These are phyloP conservation scores for Semicossyphus pulcher DNA, from an alignment of 2,113 vertebrate genomes.

Conservation along the genomic window DNA sequence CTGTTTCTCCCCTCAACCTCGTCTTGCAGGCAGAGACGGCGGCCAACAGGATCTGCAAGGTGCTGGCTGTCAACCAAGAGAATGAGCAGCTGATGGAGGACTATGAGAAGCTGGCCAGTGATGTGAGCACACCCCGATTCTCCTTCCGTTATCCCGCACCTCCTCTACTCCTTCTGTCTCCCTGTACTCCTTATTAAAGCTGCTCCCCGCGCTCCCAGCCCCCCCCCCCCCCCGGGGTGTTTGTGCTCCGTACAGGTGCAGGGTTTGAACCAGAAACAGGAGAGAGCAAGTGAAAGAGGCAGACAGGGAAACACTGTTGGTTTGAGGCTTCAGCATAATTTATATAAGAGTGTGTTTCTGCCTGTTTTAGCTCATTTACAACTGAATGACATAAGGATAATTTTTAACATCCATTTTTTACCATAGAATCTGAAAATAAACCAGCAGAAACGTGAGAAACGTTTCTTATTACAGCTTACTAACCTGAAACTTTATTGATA, in stretches of 20 bases:
- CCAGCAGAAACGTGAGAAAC: too few relatives aligned
- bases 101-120: constrained; percentile 98
- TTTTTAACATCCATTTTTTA: neutral
- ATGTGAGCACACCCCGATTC: constrained; percentile 87
- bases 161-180: neutral
- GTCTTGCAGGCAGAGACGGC: constrained; percentile 94
- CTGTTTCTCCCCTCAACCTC: constrained; percentile 54
- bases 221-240: constrained; percentile 33
- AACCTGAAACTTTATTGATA: too few relatives aligned
- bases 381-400: too few relatives aligned
- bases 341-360: neutral
- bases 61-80: constrained; percentile 99
- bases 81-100: constrained; percentile 99
- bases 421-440: too few relatives aligned
- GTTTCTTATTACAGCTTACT: too few relatives aligned
- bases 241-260: constrained; percentile 52
- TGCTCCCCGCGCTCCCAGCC: neutral
- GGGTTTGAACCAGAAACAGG: constrained; percentile 12
- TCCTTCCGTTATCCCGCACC: constrained; percentile 38
- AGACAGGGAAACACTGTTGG: neutral
- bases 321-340: too few relatives aligned
- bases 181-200: neutral
- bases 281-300: constrained; percentile 5
- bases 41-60: constrained; percentile 99
- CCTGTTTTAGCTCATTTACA: constrained; percentile 21